These are phyloP conservation scores for Pygoscelis adeliae DNA, from an alignment of 2,113 vertebrate genomes.

Conservation along the genomic window DNA sequence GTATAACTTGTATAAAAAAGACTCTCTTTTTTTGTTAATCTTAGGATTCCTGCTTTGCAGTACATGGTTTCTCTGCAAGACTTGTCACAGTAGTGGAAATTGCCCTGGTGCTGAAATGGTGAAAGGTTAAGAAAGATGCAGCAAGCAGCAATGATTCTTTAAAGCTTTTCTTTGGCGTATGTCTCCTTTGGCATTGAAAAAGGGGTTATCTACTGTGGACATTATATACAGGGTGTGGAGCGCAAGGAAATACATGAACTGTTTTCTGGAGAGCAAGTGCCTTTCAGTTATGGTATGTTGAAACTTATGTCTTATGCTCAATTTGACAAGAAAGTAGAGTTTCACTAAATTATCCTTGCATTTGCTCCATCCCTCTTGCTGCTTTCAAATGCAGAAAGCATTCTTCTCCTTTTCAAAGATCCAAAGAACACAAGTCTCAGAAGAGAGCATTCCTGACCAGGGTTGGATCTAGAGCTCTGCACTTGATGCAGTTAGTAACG, in stretches of 20 bases:
- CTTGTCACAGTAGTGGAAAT: neutral
- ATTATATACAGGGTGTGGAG: neutral
- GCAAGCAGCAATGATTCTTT: neutral
- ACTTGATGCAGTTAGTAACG: neutral
- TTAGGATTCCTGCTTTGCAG: neutral
- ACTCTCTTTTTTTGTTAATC: neutral
- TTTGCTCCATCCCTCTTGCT: conserved; percentile 34
- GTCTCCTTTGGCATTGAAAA: neutral
- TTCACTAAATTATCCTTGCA: neutral
- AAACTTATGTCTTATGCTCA: neutral
- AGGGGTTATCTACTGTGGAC: neutral
- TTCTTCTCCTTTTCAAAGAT: conserved; percentile 17
- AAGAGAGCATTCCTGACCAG: conserved; percentile 47
- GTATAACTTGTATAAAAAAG: neutral
- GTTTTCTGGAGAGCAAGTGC: neutral
- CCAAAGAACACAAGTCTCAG: neutral
- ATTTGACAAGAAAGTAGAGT: neutral
- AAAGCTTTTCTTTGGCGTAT: neutral
- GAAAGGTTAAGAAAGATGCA: neutral
- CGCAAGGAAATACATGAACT: neutral
- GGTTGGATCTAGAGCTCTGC: conserved; percentile 6
- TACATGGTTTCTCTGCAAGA: neutral
- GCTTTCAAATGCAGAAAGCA: conserved; percentile 35
- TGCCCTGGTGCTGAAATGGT: neutral
- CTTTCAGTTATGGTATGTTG: neutral